Evolutionary conservation across 1,140 invertebrate genomes (phyloP), one percentile per base, ranked within the genome.

Genomic region (Platorchestia sp.): DNA sequence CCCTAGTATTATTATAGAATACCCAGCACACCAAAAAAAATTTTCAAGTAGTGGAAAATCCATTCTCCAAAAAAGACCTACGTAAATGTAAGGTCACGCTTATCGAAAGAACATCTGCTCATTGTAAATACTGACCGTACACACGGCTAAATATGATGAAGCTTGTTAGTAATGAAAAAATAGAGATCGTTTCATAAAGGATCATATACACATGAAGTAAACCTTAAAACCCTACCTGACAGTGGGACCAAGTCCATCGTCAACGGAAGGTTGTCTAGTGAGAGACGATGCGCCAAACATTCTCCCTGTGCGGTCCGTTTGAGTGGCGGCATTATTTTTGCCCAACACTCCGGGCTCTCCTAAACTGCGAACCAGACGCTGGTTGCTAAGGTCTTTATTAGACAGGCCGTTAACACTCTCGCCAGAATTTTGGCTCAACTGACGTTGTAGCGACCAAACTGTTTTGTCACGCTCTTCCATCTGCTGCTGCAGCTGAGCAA

Each of bases 381-480:
- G 97, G 96, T 96, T 97, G 45, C 40, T 47, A 5, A 89, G 22
- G 87, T 89, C 87, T 43, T 89, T 89, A 44, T 42, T 89, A 41
- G 87, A 89, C 87, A 44, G 42, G n/a, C 91, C 91, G 91, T 93
- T 45, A 19, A 36, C 40, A 16, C 6, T 45, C 3, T 40, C 3
- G 87, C 41, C 16, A 10, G 87, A 90, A 90, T 42, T 96, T 96
- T 97, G 97, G 59, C 97, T 97, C 96, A 98, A 97, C 97, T 98
- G 97, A 97, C 98, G 98, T 97, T 98, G 98, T 96, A 98, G 97
- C 96, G 97, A 97, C 96, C 98, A 97, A 97, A 98, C 98, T 95
- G 97, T 98, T 95, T 98, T 97, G 97, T 98, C 98, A 97, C 98
- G 98, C 97, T 98, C 98, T 96, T 98, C 98, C 95, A 98, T 97